These are phyloP conservation scores for Ophion ellenae DNA, from an alignment of 2,888 invertebrate species.

Conservation along the genomic window DNA sequence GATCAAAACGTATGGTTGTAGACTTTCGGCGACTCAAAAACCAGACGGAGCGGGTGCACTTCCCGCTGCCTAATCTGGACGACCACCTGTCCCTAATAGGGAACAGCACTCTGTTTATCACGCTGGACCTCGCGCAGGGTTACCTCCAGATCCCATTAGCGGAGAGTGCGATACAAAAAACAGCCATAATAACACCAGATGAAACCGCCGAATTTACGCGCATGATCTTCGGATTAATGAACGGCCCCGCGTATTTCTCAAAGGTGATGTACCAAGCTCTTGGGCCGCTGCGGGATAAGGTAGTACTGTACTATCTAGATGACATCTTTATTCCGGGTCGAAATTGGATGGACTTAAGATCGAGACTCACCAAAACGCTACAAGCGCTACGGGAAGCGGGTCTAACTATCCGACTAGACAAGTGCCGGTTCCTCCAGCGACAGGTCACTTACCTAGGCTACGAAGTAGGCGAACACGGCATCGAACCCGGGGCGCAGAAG, in stretches of 20 bases:
- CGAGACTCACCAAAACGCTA: conserved; percentile 65
- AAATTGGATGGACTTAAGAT: conserved; percentile 70
- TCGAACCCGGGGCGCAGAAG: conserved; percentile 66
- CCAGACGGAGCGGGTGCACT: conserved; percentile 38
- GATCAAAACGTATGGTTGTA: conserved; percentile 25
- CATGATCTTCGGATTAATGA: no score
- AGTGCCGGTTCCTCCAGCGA: conserved; percentile 71
- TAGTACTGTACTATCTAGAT: conserved; percentile 28
- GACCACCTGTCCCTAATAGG: conserved; percentile 30
- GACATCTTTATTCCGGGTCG: conserved; percentile 31
- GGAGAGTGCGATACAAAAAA: conserved; percentile 32
- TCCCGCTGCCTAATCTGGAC: conserved; percentile 48
- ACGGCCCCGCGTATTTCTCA: background rate
- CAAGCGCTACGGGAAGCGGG: conserved; percentile 67
- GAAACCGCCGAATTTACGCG: no score
- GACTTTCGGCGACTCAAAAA: conserved; percentile 39
- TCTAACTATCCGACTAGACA: conserved; percentile 73
- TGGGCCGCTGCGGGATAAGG: conserved; percentile 16
- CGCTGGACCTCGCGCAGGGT: conserved; percentile 48
- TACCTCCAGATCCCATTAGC: conserved; percentile 54
- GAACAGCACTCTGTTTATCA: conserved; percentile 27
- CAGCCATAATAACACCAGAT: conserved; percentile 5
- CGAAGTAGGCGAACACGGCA: conserved; percentile 37
- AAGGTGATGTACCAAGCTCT: conserved; percentile 17
- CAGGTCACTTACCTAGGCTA: conserved; percentile 74